These are phyloP conservation scores for Loriculus beryllinus DNA, from an alignment of 2,797 vertebrate species.

Conservation along the genomic window DNA sequence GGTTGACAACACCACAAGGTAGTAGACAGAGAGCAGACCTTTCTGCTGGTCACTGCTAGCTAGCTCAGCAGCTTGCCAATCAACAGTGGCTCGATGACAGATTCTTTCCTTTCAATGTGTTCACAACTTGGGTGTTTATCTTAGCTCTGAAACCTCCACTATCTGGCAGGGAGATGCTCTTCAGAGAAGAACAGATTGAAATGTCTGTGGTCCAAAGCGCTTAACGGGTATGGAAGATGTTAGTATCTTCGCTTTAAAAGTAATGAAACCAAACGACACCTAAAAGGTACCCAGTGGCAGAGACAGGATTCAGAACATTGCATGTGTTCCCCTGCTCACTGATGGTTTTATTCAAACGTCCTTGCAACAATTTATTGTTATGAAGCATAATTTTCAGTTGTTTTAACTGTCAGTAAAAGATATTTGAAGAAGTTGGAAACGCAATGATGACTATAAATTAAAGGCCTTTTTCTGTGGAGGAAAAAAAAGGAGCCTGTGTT, in stretches of 20 bases:
- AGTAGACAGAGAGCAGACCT: not conserved
- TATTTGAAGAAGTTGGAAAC: not conserved
- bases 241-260: not conserved
- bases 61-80: not conserved
- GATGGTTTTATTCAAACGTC: not conserved
- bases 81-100: not conserved
- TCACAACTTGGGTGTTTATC: not conserved
- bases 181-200: not conserved
- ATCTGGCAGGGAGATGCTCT: not conserved
- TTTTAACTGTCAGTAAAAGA: not conserved
- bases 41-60: not conserved
- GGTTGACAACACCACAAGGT: not conserved
- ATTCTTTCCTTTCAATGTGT: not conserved
- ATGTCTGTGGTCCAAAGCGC: not conserved
- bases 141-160: not conserved
- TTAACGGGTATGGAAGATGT: not conserved
- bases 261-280: not conserved
- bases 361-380: not conserved
- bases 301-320: not conserved
- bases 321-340: accelerated
- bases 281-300: not conserved
- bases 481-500: not conserved
- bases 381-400: not conserved
- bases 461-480: not conserved
- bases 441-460: not conserved